Evolutionary conservation across 2,888 invertebrate genomes (phyloP).

Genomic region (Pegoplata infirma): DNA sequence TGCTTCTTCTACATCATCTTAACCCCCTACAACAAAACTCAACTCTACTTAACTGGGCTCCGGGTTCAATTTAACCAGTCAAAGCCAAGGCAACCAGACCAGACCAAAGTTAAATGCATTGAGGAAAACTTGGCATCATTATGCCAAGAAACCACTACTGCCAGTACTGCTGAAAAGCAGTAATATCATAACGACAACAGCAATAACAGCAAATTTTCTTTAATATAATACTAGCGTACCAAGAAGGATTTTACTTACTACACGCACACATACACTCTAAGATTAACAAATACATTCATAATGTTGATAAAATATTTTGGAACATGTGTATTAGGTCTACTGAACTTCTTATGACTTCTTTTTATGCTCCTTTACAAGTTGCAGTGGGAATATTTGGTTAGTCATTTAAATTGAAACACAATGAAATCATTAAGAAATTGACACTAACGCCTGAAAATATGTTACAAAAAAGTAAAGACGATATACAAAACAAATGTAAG

Average conservation of each 20-base stretch:
- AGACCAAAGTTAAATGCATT: slow-evolving; percentile 1
- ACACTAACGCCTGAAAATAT: no score
- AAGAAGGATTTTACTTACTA: not conserved
- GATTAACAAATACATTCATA: no score
- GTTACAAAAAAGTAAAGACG: no score
- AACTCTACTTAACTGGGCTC: not conserved
- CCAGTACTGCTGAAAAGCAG: no score
- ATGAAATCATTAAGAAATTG: no score
- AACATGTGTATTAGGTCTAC: not conserved
- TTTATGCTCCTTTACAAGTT: not conserved
- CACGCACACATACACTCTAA: not conserved
- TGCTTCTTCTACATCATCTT: no score
- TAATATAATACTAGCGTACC: not conserved
- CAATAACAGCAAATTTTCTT: not conserved
- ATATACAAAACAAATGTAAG: no score
- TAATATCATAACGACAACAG: not conserved
- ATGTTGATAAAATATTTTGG: not conserved
- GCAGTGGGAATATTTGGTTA: not conserved
- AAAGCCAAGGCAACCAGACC: not conserved
- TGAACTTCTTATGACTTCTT: not conserved
- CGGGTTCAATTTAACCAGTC: not conserved
- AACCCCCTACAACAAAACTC: not conserved
- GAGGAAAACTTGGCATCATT: slow-evolving; percentile 1
- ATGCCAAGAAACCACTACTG: not conserved
- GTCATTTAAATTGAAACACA: not conserved